Conservation (phyloP, 2,113 vertebrate genomes). For the Apodemus sylvaticus region DNA sequence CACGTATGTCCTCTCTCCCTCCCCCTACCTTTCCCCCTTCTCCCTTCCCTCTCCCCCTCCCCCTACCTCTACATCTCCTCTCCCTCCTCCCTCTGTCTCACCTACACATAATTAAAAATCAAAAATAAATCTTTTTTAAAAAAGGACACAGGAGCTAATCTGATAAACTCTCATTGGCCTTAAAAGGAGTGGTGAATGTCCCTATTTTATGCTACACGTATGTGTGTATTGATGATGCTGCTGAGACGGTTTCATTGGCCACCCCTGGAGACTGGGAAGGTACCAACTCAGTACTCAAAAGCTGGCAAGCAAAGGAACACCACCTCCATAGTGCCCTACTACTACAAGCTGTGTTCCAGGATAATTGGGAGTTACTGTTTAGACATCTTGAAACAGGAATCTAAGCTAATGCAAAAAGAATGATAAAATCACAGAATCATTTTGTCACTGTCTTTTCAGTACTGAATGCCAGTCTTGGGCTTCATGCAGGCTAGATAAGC, state of each 20-base stretch:
- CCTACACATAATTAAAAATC: neutral
- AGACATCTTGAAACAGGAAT: constrained; percentile 25
- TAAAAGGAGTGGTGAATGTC: neutral
- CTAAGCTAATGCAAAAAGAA: constrained; percentile 21
- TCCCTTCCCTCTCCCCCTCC: too few relatives aligned
- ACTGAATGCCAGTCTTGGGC: neutral
- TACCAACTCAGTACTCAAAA: neutral
- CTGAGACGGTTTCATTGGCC: neutral
- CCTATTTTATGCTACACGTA: neutral
- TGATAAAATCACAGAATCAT: constrained; percentile 26
- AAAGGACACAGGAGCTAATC: neutral
- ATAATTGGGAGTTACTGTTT: neutral
- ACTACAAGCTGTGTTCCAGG: neutral
- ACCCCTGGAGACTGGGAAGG: neutral
- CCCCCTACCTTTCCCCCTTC: rapidly evolving
- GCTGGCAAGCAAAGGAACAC: neutral
- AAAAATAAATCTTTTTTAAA: neutral
- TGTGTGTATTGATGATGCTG: neutral
- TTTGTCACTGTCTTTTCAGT: neutral
- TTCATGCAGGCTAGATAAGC: neutral
- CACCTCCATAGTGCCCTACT: neutral
- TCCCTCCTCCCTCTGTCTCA: neutral
- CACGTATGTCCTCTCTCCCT: neutral
- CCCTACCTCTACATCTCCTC: neutral
- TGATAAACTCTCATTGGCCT: neutral